Evolutionary conservation across 2,888 invertebrate species (phyloP).

Genomic region (Stenurella melanura): DNA sequence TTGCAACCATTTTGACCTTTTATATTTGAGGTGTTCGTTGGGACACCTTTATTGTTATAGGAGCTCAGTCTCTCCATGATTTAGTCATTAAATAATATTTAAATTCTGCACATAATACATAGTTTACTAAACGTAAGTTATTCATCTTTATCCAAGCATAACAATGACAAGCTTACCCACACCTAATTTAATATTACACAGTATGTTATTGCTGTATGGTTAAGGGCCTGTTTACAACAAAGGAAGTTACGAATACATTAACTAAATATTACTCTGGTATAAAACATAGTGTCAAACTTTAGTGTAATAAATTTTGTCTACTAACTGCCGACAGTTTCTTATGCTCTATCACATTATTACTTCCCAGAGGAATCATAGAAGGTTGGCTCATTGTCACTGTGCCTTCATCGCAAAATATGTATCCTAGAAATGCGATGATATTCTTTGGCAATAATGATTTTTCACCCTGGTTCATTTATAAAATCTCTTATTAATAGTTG

Average conservation of each 20-base stretch:
- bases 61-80: too few species aligned
- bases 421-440: neutral
- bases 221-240: constrained; percentile 28
- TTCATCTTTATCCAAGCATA: neutral
- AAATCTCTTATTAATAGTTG: too few species aligned
- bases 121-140: neutral
- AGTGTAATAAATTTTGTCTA: constrained; percentile 22
- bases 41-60: too few species aligned
- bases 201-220: constrained; percentile 24
- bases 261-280: constrained; percentile 21
- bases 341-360: constrained; percentile 15
- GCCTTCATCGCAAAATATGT: neutral
- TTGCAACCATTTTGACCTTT: too few species aligned
- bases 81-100: too few species aligned
- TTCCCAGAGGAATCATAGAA: constrained; percentile 4
- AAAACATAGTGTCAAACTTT: constrained; percentile 20
- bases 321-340: constrained; percentile 18
- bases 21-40: too few species aligned
- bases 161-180: constrained; percentile 1
- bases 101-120: too few species aligned
- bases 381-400: neutral
- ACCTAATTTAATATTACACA: constrained; percentile 26
- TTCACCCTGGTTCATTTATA: too few species aligned
- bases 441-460: too few species aligned
- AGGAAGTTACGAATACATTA: constrained; percentile 35